Conservation (phyloP, 2,888 invertebrate species). For the Eupelmus urozonus region DNA sequence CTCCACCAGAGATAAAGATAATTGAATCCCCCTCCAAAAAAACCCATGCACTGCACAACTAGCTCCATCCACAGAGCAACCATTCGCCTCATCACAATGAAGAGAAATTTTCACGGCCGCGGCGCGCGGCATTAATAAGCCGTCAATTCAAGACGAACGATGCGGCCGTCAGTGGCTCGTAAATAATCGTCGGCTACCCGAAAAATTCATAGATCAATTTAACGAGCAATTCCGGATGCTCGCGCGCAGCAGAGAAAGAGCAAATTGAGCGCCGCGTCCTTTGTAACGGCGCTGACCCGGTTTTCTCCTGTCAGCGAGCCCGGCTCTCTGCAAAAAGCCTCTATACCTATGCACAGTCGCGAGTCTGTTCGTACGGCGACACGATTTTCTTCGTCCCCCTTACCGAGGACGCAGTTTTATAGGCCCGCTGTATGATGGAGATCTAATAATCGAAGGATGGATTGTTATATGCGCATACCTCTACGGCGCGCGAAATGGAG, state of each 20-base stretch:
- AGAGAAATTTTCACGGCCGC: neutral
- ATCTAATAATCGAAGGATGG: constrained; percentile 31
- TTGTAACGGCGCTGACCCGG: constrained; percentile 46
- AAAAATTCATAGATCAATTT: constrained; percentile 33
- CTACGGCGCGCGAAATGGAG: neutral
- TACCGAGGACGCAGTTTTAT: constrained; percentile 12
- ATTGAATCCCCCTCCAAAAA: too few species aligned
- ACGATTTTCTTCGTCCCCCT: constrained; percentile 45
- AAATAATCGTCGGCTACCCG: neutral
- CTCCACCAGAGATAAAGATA: too few species aligned
- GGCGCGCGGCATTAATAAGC: neutral
- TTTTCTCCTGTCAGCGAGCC: constrained; percentile 47
- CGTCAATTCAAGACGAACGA: neutral
- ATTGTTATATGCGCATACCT: constrained; percentile 8
- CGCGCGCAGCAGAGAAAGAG: constrained; percentile 14
- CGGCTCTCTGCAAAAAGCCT: constrained; percentile 18
- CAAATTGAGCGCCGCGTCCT: constrained; percentile 41
- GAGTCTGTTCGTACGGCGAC: constrained; percentile 19
- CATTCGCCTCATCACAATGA: neutral
- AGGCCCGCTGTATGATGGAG: neutral
- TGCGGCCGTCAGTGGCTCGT: neutral
- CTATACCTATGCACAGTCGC: neutral
- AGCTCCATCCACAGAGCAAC: too few species aligned
- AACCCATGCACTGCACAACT: too few species aligned
- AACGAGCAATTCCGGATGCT: constrained; percentile 43